These are phyloP conservation scores for Coilia nasus DNA, from an alignment of 2,797 vertebrate genomes.

Conservation along the genomic window DNA sequence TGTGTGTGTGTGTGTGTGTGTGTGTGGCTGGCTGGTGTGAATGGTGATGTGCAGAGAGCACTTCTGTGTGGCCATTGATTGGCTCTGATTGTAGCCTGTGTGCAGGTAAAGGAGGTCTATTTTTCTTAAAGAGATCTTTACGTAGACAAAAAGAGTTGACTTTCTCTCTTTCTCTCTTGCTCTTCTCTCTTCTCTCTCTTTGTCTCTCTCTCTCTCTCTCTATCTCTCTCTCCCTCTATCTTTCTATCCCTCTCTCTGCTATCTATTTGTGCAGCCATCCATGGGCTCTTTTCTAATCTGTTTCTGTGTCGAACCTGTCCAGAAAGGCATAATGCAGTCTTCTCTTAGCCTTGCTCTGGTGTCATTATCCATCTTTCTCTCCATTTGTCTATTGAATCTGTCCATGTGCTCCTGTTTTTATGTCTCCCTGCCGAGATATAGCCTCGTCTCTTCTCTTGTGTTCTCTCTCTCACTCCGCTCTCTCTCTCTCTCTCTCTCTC, in stretches of 20 bases:
- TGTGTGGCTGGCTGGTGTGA: neutral
- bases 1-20: neutral
- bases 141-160: neutral
- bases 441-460: neutral
- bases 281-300: neutral
- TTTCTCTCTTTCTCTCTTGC: neutral
- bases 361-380: too few relatives aligned
- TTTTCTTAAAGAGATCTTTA: neutral
- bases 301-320: neutral
- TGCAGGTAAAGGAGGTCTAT: neutral
- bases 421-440: too few relatives aligned
- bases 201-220: neutral
- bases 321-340: neutral
- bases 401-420: too few relatives aligned
- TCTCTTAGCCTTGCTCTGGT: too few relatives aligned
- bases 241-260: neutral
- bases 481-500: neutral
- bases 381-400: too few relatives aligned
- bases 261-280: neutral
- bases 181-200: too few relatives aligned
- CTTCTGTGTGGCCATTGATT: conserved; percentile 5
- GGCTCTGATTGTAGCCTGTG: neutral
- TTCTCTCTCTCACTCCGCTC: neutral
- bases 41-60: neutral
- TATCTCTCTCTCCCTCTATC: neutral